phyloP scores from a whole-genome alignment of 2,113 vertebrate species.

The Parus major region DNA sequence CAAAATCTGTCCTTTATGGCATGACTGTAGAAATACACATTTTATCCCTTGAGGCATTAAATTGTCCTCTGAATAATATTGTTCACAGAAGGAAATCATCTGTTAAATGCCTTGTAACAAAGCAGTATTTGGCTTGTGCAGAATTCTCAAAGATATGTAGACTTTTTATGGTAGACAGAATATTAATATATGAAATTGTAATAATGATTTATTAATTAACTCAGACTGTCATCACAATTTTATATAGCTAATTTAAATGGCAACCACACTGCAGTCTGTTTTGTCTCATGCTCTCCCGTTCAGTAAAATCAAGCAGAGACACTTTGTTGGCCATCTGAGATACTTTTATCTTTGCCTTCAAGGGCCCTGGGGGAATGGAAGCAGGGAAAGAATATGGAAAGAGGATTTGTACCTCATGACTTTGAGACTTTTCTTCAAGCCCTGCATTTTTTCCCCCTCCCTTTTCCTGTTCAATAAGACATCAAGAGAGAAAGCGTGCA shows the following conservation, averaged over 20 bases:
- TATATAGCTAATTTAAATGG: not conserved
- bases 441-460: not conserved
- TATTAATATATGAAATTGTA: slow-evolving; percentile 25
- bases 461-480: slow-evolving; percentile 23
- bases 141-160: not conserved
- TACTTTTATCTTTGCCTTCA: slow-evolving; percentile 52
- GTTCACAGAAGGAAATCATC: slow-evolving; percentile 16
- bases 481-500: not conserved
- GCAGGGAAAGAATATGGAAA: slow-evolving; percentile 26
- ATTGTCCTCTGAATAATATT: slow-evolving; percentile 5
- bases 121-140: not conserved
- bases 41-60: slow-evolving; percentile 5
- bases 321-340: slow-evolving; percentile 14
- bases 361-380: slow-evolving; percentile 4
- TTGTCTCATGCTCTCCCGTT: slow-evolving; percentile 31
- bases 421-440: slow-evolving; percentile 15
- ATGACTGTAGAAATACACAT: not conserved
- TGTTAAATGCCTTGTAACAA: not conserved
- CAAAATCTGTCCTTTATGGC: not conserved
- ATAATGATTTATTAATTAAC: slow-evolving; percentile 51
- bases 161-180: not conserved
- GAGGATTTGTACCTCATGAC: slow-evolving; percentile 33
- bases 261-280: not conserved
- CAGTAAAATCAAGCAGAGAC: slow-evolving; percentile 13
- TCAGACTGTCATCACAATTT: slow-evolving; percentile 25